phyloP scores from a whole-genome alignment of 2,113 vertebrate species.

The Monopterus albus region DNA sequence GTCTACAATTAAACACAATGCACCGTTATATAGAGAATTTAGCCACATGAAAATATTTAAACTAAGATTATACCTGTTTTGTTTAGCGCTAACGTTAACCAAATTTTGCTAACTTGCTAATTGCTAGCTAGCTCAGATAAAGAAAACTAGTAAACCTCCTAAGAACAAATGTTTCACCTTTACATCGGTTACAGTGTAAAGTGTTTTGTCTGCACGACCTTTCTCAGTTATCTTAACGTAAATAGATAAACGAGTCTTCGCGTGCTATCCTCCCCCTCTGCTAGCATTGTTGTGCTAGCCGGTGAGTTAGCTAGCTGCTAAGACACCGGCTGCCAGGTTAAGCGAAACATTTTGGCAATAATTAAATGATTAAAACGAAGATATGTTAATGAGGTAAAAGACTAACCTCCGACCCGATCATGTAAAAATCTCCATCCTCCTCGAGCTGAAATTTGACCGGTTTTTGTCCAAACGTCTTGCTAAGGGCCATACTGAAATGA shows the following conservation, averaged over 20 bases:
- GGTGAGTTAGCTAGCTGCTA: conserved; percentile 40
- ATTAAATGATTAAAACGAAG: accelerated
- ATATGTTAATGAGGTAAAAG: accelerated
- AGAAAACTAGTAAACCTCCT: too few species aligned
- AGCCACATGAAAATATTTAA: too few species aligned
- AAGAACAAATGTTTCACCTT: not conserved
- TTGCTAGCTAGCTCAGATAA: too few species aligned
- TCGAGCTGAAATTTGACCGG: conserved; percentile 95
- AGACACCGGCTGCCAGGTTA: not conserved
- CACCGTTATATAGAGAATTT: too few species aligned
- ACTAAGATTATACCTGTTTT: too few species aligned
- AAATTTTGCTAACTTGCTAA: too few species aligned
- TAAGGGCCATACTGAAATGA: conserved; percentile 90
- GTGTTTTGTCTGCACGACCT: too few species aligned
- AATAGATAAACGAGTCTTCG: conserved; percentile 43
- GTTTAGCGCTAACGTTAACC: too few species aligned
- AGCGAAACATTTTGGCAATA: not conserved
- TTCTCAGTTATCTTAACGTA: too few species aligned
- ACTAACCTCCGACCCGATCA: conserved; percentile 94
- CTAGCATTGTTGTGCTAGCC: conserved; percentile 13
- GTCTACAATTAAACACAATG: too few species aligned
- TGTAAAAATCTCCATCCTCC: conserved; percentile 93
- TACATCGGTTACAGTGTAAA: accelerated
- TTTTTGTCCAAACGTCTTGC: conserved; percentile 96
- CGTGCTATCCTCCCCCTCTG: not conserved